These are phyloP conservation scores for Andrena flavipes DNA, from an alignment of 2,888 invertebrate species.

Conservation along the genomic window DNA sequence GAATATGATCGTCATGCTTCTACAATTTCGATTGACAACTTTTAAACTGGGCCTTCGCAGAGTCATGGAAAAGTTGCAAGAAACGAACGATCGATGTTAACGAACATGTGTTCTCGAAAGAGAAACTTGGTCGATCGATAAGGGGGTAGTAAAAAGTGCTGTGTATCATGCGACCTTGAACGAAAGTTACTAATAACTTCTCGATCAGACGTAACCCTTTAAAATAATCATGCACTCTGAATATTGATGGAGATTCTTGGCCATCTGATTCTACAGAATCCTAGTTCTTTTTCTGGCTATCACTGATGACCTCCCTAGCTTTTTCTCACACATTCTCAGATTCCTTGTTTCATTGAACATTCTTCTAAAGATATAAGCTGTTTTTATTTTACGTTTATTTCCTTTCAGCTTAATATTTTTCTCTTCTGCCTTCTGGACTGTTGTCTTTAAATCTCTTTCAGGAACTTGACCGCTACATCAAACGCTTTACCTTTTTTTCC, in stretches of 20 bases:
- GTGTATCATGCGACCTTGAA: slow-evolving; percentile 7
- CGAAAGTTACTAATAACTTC: neutral
- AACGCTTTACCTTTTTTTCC: neutral
- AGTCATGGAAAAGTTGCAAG: neutral
- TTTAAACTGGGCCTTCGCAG: neutral
- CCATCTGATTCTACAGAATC: neutral
- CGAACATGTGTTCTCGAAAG: slow-evolving; percentile 19
- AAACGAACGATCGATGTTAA: slow-evolving; percentile 23
- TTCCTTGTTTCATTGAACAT: too few relatives aligned
- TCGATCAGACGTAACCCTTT: neutral
- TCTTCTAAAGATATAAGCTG: too few relatives aligned
- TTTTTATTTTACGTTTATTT: too few relatives aligned
- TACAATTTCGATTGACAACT: neutral
- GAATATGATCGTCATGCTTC: neutral
- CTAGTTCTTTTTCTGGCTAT: neutral
- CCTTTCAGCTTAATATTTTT: too few relatives aligned
- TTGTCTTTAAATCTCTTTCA: neutral
- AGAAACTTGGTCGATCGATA: slow-evolving; percentile 43
- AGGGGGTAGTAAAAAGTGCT: neutral
- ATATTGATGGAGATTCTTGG: neutral
- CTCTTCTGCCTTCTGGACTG: too few relatives aligned
- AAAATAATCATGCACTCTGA: neutral
- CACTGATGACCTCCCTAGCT: too few relatives aligned
- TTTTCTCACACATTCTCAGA: too few relatives aligned
- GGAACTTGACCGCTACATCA: neutral